A percentile compares a stretch with the other conserved stretches of the same genome.
Evolutionary conservation across 2,888 invertebrate species (phyloP).

Genomic region (Sericinus montela): DNA sequence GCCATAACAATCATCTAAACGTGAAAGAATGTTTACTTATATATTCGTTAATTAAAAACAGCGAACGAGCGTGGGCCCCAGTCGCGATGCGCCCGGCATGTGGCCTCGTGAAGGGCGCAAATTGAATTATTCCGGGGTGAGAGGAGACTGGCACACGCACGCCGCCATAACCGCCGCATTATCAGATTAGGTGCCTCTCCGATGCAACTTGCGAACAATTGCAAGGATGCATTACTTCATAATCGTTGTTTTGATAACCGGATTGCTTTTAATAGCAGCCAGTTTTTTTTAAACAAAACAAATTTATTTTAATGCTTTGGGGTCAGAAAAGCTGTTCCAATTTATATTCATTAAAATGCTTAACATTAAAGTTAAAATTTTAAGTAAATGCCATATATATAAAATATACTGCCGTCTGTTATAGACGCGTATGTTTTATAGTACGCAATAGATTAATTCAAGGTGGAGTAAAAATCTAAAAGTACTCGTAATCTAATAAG

Average conservation of each 20-base stretch:
- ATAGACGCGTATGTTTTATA: too few species aligned
- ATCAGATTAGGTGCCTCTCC: constrained; percentile 41
- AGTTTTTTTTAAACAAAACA: too few species aligned
- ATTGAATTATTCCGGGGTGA: constrained; percentile 35
- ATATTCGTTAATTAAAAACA: constrained; percentile 57
- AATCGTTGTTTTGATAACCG: constrained; percentile 11
- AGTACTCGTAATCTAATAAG: too few species aligned
- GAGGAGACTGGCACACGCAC: constrained; percentile 28
- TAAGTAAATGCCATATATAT: too few species aligned
- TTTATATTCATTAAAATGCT: too few species aligned
- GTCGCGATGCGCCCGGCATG: constrained; percentile 33
- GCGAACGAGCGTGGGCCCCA: constrained; percentile 32
- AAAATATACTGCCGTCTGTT: too few species aligned
- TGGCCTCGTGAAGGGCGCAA: constrained; percentile 34
- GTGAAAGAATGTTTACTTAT: constrained; percentile 14
- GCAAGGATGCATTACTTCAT: constrained; percentile 22
- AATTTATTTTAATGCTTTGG: too few species aligned
- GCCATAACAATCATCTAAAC: constrained; percentile 6
- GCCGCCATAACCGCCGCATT: constrained; percentile 40
- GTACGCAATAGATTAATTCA: too few species aligned
- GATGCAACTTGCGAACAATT: constrained; percentile 32
- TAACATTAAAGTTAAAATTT: too few species aligned
- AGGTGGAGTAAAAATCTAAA: too few species aligned
- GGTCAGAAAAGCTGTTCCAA: too few species aligned
- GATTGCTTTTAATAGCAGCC: background rate